Percentiles rank a stretch among this genome's conserved stretches.
phyloP scores from a whole-genome alignment of 2,113 vertebrate species.

The Calyptomena viridis region DNA sequence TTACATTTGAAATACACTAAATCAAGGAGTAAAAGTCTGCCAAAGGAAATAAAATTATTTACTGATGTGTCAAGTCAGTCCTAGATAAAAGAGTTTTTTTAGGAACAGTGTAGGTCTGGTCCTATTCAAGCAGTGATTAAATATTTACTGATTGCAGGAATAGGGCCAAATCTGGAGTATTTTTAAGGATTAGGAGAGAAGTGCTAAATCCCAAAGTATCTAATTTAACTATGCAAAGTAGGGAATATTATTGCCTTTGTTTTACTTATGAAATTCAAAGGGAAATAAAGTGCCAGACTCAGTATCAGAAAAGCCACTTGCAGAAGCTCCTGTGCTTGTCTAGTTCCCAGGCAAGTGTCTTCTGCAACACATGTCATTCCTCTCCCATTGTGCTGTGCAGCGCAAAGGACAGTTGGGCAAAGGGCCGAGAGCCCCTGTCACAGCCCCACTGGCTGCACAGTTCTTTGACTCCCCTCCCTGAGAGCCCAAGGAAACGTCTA shows the following conservation, averaged over 20 bases:
- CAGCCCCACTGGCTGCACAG: not conserved
- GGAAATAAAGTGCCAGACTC: not conserved
- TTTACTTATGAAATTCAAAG: not conserved
- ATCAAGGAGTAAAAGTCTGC: conserved; percentile 43
- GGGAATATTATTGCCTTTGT: not conserved
- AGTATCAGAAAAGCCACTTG: not conserved
- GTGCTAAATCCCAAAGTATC: not conserved
- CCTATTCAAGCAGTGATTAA: conserved; percentile 11
- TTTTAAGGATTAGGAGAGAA: conserved; percentile 9
- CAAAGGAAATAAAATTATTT: conserved; percentile 57
- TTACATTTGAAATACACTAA: conserved; percentile 31
- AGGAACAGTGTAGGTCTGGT: not conserved
- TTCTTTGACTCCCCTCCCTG: not conserved
- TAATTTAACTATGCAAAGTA: not conserved
- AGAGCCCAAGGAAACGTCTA: not conserved
- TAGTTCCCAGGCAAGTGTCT: not conserved
- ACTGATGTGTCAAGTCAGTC: not conserved
- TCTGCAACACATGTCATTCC: not conserved
- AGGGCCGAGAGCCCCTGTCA: not conserved
- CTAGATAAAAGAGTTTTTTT: not conserved
- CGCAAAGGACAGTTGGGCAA: not conserved
- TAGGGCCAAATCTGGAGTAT: not conserved
- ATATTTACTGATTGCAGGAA: conserved; percentile 46
- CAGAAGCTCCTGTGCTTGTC: not conserved
- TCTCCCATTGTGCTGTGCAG: fast-evolving